Base-by-base conservation (phyloP, 2,797 vertebrate species). In the Enteromius fasciolatus region DNA sequence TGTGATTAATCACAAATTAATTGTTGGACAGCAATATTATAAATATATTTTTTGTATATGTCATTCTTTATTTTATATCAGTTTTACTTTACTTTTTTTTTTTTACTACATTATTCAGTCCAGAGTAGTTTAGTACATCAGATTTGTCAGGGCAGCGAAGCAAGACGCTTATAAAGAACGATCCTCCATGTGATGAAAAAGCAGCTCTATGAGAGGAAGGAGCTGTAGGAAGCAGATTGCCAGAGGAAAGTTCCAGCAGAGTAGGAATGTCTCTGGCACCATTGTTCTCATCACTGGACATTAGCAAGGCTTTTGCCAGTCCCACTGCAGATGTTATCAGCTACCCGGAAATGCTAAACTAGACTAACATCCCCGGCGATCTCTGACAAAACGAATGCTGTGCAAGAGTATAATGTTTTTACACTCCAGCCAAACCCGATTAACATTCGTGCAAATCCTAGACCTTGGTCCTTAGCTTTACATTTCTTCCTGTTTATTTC, bases 171-270 rank as follows among this genome's bases (percentile, higher is more conserved):
- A 50, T 78, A 87, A 82, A 80, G 68, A 80, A 82, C 70, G 84
- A 86, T 82, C 86, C 85, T 88, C 80, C 74, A 33, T 85, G 50
- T 78, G 76, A 87, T 82, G 70, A 83, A 64, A 84, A 80, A 66
- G 68, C 82, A 76, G 44, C 31, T 88, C 86, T 87, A 85, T 88
- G 87, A 89, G 88, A 93, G 93, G 93, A 94, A 94, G 89, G 89
- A 90, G 90, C 92, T 94, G 93, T 89, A 93, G 92, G 93, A 94
- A 94, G 90, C 88, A 95, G 93, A 94, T 94, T 93, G 90, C 82
- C 88, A 88, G 87, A 85, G 89, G 88, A 82, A 79, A 91, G 91
- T 63, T 88, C 80, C 69, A 44, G 88, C 66, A 41, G 77, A 64
- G 89, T 81, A 87, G 89, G 91, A 88, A 90, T 88, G 90, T 88